Evolutionary conservation across 2,797 vertebrate genomes (phyloP).

Genomic region (Hoplostethus mediterraneus): DNA sequence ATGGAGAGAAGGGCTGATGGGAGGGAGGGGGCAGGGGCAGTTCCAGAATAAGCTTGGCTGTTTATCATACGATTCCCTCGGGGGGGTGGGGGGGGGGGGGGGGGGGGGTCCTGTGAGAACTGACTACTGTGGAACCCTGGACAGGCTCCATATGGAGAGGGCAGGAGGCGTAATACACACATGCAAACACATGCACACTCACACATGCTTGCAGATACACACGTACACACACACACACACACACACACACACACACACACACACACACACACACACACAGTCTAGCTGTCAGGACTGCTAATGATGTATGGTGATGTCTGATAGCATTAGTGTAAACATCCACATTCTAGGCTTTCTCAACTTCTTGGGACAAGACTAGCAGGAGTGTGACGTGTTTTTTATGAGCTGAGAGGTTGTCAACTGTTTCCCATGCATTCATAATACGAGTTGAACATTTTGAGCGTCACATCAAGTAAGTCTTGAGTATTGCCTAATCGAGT

Average conservation of each 20-base stretch:
- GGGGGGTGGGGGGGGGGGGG: slow-evolving; percentile 19
- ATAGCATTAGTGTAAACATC: slow-evolving; percentile 58
- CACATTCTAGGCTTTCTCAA: slow-evolving; percentile 25
- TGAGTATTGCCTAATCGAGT: slow-evolving; percentile 18
- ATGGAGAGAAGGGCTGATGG: not conserved
- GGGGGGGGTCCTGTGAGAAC: slow-evolving; percentile 76
- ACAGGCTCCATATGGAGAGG: slow-evolving; percentile 57
- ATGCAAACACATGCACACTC: not conserved
- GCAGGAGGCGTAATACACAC: slow-evolving; percentile 16
- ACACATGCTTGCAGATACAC: slow-evolving; percentile 10
- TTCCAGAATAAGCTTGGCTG: slow-evolving; percentile 70
- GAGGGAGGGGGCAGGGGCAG: slow-evolving; percentile 15
- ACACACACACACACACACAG: slow-evolving; percentile 23
- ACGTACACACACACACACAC: slow-evolving; percentile 8
- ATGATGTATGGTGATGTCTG: slow-evolving; percentile 49
- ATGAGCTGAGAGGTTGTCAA: slow-evolving; percentile 30
- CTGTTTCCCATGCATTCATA: slow-evolving; percentile 34
- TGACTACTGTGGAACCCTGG: slow-evolving; percentile 78
- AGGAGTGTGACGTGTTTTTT: slow-evolving; percentile 5
- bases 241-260: slow-evolving; percentile 4
- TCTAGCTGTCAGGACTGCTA: slow-evolving; percentile 28
- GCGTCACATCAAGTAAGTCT: slow-evolving; percentile 22
- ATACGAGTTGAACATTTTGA: slow-evolving; percentile 11
- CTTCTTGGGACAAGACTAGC: slow-evolving; percentile 17
- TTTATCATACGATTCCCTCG: slow-evolving; percentile 71